These are phyloP conservation scores for Vidua chalybeata DNA, from an alignment of 2,113 vertebrate genomes.

Conservation along the genomic window DNA sequence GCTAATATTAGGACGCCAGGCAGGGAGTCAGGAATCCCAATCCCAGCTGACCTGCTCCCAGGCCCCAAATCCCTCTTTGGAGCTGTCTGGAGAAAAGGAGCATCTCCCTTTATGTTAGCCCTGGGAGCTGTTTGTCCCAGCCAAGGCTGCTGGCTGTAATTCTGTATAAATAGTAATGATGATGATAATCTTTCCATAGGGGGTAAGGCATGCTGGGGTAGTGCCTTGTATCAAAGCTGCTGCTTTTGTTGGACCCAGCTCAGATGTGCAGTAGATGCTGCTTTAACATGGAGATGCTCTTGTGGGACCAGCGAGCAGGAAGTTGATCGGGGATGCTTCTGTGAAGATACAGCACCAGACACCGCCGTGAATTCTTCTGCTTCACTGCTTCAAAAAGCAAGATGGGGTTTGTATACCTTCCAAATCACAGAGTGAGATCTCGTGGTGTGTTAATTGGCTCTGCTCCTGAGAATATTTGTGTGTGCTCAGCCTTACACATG, in stretches of 20 bases:
- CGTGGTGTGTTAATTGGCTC: slow-evolving; percentile 51
- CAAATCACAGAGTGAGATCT: slow-evolving; percentile 32
- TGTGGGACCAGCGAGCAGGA: not conserved
- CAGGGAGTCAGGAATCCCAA: slow-evolving; percentile 55
- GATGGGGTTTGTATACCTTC: slow-evolving; percentile 3
- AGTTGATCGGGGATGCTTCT: not conserved
- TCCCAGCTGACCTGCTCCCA: slow-evolving; percentile 10
- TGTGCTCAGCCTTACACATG: slow-evolving; percentile 41
- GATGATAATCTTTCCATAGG: slow-evolving; percentile 2
- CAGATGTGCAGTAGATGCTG: not conserved
- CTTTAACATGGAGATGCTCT: not conserved
- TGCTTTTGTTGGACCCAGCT: not conserved
- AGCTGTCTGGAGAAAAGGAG: slow-evolving; percentile 15
- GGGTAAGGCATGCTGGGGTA: not conserved
- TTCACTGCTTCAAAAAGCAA: slow-evolving; percentile 11
- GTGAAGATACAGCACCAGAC: not conserved
- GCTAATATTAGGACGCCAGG: slow-evolving; percentile 30
- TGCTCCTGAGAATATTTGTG: slow-evolving; percentile 40
- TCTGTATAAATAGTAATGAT: slow-evolving; percentile 9
- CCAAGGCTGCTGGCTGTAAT: slow-evolving; percentile 30
- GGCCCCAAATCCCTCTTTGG: not conserved
- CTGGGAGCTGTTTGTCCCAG: not conserved
- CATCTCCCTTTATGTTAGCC: slow-evolving; percentile 1
- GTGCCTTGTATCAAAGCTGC: not conserved
- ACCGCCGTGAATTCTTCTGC: not conserved